Percentiles rank a stretch among this genome's conserved stretches.
phyloP scores from a whole-genome alignment of 2,113 vertebrate species.

The Stigmatopora nigra region DNA sequence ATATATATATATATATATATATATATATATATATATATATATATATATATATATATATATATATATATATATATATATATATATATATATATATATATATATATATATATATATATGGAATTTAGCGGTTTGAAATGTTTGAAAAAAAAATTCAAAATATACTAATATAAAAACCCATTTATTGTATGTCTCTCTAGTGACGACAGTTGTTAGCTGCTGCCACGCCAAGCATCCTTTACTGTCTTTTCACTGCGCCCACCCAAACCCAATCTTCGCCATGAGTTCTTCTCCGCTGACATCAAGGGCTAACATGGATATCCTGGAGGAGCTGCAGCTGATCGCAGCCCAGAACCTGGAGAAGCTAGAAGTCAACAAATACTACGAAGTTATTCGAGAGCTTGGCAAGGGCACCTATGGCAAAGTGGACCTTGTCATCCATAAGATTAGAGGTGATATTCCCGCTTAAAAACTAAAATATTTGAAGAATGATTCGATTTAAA shows the following conservation, averaged over 20 bases:
- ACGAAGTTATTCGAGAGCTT: conserved; percentile 74
- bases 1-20: too few species aligned
- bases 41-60: too few species aligned
- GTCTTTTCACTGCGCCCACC: conserved; percentile 2
- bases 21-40: too few species aligned
- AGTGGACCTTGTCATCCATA: conserved; percentile 75
- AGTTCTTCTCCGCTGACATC: conserved; percentile 71
- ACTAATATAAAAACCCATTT: background rate
- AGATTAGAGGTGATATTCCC: conserved; percentile 67
- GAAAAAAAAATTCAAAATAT: background rate
- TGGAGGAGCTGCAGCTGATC: conserved; percentile 74
- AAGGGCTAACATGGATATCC: conserved; percentile 70
- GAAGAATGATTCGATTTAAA: background rate
- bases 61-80: too few species aligned
- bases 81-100: too few species aligned
- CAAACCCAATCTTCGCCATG: conserved; percentile 49
- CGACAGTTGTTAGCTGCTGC: conserved; percentile 32
- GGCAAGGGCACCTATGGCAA: conserved; percentile 77
- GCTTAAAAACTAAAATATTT: rapidly evolving
- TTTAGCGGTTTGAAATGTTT: too few species aligned
- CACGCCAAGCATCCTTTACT: conserved; percentile 1
- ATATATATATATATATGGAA: too few species aligned
- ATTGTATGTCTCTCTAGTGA: conserved; percentile 44
- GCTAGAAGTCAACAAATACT: conserved; percentile 72
- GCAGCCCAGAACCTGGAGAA: conserved; percentile 72